Percentiles rank a stretch among this genome's conserved stretches.
phyloP scores from a whole-genome alignment of 2,113 vertebrate species.

The Pygoscelis adeliae region DNA sequence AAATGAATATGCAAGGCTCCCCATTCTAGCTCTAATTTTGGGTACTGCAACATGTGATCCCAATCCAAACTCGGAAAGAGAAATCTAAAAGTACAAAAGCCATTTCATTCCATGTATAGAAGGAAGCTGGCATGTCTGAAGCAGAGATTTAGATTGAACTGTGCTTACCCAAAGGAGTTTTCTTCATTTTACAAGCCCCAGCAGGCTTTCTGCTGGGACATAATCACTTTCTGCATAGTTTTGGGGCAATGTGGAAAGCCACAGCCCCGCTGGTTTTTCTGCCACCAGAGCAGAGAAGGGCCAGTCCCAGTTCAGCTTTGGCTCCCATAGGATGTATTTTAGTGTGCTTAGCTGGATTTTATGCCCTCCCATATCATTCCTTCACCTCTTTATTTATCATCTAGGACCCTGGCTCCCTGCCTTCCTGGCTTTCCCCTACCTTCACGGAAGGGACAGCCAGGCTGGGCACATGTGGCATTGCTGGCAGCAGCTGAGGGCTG shows the following conservation, averaged over 20 bases:
- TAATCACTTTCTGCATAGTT: background rate
- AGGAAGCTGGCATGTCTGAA: background rate
- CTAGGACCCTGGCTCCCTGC: background rate
- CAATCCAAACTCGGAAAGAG: background rate
- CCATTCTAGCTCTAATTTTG: background rate
- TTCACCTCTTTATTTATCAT: background rate
- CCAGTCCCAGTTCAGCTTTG: background rate
- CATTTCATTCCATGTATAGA: background rate
- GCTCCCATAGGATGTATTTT: background rate
- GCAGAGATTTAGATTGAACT: background rate
- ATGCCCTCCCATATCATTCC: background rate
- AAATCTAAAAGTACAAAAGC: background rate
- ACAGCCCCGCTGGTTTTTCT: background rate
- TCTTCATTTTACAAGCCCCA: background rate
- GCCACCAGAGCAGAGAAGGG: background rate
- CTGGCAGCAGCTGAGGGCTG: background rate
- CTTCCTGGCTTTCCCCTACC: background rate
- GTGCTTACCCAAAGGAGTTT: background rate
- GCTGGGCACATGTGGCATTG: background rate
- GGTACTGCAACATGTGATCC: background rate
- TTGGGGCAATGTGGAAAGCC: background rate
- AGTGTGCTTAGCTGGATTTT: background rate
- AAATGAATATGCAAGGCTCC: background rate
- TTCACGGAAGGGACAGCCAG: background rate
- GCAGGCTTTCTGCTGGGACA: background rate